Evolutionary conservation across 2,888 invertebrate species (phyloP), one percentile per base, ranked within the genome.

Genomic region (Cylindroiulus punctatus): DNA sequence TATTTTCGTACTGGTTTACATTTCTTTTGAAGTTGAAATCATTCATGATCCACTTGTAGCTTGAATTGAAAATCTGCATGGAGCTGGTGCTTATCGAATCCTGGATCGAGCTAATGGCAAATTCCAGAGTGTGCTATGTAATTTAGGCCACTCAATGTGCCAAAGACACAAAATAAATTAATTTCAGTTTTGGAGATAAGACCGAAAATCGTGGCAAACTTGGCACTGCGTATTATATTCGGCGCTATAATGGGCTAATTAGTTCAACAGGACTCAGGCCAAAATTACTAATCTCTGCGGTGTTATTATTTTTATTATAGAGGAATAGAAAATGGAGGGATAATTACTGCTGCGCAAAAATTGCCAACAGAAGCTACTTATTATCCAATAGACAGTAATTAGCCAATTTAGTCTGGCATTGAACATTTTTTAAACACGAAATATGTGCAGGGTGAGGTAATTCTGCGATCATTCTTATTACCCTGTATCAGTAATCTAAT

Each of bases 121-220:
- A 76, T 76, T 12, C 30, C 76, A 17, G 76, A 30, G 76, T 76
- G 30, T 30, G 32, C 30, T 17, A 76, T 76, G 76, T 30, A 76
- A 76, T 76, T 76, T 76, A 76, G 76, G 76, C 76, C 76, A 76
- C 26, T 76, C 30, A 76, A 30, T 30, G 76, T 76, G 76, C 76
- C 76, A 76, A 76, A 76, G 76, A 76, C 30, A 65, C 22, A 12
- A 65, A 65, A 65, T 65, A 65, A 65, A 76, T 76, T 76, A 76
- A 76, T 76, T 76, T 76, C 4, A 26, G 8, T 26, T 17, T 76
- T 12, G 76, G 2, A 30, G 76, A 76, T 76, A 76, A 76, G 76
- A 76, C 12, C 26, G 76, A 76, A 76, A 76, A 76, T 76, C 30
- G 76, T 76, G 76, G 76, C 32, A 26, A 76, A 76, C 30, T 76